Percentiles rank a stretch among this genome's conserved stretches.
phyloP scores from a whole-genome alignment of 64 coral and sea anemone species.

The Anthopleura sola region DNA sequence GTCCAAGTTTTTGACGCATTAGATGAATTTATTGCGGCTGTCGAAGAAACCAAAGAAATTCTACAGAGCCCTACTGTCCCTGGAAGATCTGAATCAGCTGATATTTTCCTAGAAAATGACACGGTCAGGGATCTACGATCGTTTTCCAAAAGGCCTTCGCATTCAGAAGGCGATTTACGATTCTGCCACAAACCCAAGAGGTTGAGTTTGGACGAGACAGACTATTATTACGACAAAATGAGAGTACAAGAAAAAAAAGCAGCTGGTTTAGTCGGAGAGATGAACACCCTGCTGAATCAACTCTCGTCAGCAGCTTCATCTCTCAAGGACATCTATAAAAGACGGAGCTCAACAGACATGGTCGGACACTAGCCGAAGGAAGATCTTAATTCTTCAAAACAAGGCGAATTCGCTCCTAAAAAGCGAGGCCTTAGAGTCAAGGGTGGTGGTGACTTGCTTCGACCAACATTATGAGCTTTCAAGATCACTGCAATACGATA shows the following conservation, averaged over 20 bases:
- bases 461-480: neutral
- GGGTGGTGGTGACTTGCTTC: neutral
- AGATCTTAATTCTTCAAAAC: neutral
- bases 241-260: conserved; percentile 64
- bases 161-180: conserved; percentile 29
- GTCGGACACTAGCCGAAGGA: neutral
- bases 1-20: conserved; percentile 70
- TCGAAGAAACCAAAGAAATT: conserved; percentile 92
- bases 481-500: neutral
- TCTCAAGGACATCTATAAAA: conserved; percentile 78
- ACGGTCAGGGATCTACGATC: neutral
- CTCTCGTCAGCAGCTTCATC: conserved; percentile 77
- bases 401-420: neutral
- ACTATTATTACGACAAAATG: conserved; percentile 33
- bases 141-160: conserved; percentile 42
- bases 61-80: conserved; percentile 73
- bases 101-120: conserved; percentile 24
- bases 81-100: conserved; percentile 38
- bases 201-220: conserved; percentile 44
- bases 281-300: conserved; percentile 88
- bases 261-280: conserved; percentile 72
- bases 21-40: conserved; percentile 87
- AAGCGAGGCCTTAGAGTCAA: neutral
- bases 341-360: conserved; percentile 58
- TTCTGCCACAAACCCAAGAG: conserved; percentile 16